A percentile compares a stretch with the other conserved stretches of the same genome.
phyloP scores from a whole-genome alignment of 2,797 vertebrate genomes.

The Pangasius macronema region DNA sequence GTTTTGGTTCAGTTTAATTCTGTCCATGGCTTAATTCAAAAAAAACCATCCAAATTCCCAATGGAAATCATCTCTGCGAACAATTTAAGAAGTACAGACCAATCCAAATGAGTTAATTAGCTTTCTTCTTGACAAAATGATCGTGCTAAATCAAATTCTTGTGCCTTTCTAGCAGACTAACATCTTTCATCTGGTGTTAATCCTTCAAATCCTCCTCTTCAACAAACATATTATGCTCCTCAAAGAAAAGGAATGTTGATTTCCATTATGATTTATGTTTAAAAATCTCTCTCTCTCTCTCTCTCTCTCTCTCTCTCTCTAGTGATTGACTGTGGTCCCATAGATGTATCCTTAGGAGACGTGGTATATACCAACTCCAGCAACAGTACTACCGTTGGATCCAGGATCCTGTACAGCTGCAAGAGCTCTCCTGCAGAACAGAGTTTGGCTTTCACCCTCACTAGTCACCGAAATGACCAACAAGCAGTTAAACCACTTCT shows the following conservation, averaged over 20 bases:
- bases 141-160: neutral
- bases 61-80: neutral
- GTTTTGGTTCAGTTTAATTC: neutral
- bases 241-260: neutral
- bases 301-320: slow-evolving; percentile 11
- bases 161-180: neutral
- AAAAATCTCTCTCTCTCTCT: neutral
- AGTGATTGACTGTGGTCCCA: slow-evolving; percentile 89
- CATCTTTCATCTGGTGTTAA: neutral
- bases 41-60: neutral
- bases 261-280: neutral
- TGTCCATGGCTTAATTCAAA: neutral
- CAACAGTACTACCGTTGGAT: slow-evolving; percentile 85
- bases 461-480: neutral
- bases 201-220: neutral
- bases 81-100: neutral
- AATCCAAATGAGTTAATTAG: slow-evolving; percentile 1
- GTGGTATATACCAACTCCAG: slow-evolving; percentile 76
- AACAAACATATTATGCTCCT: neutral
- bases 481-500: neutral
- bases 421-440: slow-evolving; percentile 69
- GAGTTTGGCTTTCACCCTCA: slow-evolving; percentile 65
- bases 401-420: slow-evolving; percentile 82
- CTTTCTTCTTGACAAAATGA: neutral
- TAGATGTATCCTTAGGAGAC: slow-evolving; percentile 72